Percentiles rank a stretch among this genome's conserved stretches.
Conservation (phyloP, 2,113 vertebrate species). For the Vombatus ursinus region DNA sequence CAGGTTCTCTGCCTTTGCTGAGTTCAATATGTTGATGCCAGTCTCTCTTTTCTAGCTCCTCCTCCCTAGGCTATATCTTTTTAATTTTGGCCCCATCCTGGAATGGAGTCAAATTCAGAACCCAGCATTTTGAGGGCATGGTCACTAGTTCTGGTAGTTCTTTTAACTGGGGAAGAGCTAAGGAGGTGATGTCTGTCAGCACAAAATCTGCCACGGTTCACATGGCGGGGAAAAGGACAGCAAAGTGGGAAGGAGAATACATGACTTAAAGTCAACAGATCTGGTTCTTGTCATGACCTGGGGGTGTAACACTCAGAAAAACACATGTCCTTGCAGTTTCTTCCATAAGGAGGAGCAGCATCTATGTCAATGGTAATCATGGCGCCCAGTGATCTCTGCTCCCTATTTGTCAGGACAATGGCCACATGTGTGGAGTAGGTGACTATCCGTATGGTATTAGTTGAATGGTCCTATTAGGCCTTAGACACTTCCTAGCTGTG, state of each 20-base stretch:
- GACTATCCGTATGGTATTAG: neutral
- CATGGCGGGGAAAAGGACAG: neutral
- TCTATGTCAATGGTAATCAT: neutral
- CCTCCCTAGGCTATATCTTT: neutral
- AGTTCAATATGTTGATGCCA: neutral
- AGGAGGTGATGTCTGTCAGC: neutral
- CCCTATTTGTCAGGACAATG: too few relatives aligned
- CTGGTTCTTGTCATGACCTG: neutral
- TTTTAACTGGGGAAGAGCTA: neutral
- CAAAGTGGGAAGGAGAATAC: neutral
- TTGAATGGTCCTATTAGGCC: neutral
- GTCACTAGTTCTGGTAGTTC: neutral
- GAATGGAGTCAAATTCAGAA: neutral
- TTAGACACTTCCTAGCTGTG: neutral
- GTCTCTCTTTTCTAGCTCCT: neutral
- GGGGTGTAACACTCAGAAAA: neutral
- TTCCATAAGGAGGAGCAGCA: neutral
- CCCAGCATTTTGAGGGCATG: neutral
- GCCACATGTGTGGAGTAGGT: neutral
- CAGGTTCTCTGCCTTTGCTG: neutral
- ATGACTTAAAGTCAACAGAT: neutral
- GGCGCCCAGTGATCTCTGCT: neutral
- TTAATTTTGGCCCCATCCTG: neutral
- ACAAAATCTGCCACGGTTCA: neutral
- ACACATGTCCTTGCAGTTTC: neutral